Evolutionary conservation across 2,888 invertebrate genomes (phyloP).

Genomic region (Malthinus flaveolus): DNA sequence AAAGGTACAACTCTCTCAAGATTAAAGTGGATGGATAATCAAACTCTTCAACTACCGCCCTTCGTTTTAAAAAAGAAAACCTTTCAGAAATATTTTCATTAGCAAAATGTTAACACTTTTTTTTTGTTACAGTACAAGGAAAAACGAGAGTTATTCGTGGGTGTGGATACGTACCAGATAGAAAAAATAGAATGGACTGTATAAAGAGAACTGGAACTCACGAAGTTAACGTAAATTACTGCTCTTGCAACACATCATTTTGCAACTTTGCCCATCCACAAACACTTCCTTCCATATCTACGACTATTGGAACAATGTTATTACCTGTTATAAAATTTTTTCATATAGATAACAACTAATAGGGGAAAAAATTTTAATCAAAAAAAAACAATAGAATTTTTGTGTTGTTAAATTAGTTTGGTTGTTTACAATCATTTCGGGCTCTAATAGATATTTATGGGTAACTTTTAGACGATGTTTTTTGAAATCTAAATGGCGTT

Average conservation of each 20-base stretch:
- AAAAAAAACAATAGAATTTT: not conserved
- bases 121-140: constrained; percentile 68
- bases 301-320: constrained; percentile 14
- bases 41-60: too few relatives aligned
- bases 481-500: too few relatives aligned
- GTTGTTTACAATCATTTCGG: not conserved
- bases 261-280: constrained; percentile 66
- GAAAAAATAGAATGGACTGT: constrained; percentile 64
- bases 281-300: constrained; percentile 24
- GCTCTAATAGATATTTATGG: not conserved
- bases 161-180: constrained; percentile 77
- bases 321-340: constrained; percentile 12
- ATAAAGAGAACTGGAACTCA: constrained; percentile 73
- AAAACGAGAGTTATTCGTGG: constrained; percentile 75
- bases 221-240: constrained; percentile 74
- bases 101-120: constrained; percentile 8
- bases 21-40: too few relatives aligned
- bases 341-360: not conserved
- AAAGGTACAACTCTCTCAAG: too few relatives aligned
- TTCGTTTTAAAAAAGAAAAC: too few relatives aligned
- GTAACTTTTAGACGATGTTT: too few relatives aligned
- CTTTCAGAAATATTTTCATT: not conserved
- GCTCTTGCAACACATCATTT: constrained; percentile 75
- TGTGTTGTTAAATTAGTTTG: constrained; percentile 1
- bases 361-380: not conserved